These are phyloP conservation scores for Euwallacea fornicatus DNA, from an alignment of 1,140 invertebrate species.

Conservation along the genomic window DNA sequence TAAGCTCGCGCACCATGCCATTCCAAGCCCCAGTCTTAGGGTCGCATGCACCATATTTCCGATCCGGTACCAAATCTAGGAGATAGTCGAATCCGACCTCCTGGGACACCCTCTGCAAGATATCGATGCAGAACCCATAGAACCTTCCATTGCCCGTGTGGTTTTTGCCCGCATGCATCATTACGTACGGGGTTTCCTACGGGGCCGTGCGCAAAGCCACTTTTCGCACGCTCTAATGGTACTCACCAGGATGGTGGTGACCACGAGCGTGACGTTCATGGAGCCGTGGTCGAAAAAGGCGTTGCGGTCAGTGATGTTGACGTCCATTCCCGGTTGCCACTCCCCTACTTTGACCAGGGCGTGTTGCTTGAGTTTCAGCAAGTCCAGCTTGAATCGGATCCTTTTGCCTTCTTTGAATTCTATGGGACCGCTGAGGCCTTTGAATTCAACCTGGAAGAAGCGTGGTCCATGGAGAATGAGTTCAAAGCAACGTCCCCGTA, in stretches of 20 bases:
- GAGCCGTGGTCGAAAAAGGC: constrained; percentile 81
- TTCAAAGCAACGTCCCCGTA: not conserved
- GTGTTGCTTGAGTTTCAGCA: constrained; percentile 76
- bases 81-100: constrained; percentile 75
- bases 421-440: constrained; percentile 75
- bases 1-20: constrained; percentile 79
- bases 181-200: constrained; percentile 72
- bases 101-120: constrained; percentile 65
- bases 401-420: constrained; percentile 77
- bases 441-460: constrained; percentile 66
- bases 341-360: constrained; percentile 78
- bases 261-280: constrained; percentile 84
- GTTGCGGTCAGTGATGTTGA: constrained; percentile 80
- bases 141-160: constrained; percentile 70
- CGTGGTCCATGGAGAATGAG: not conserved
- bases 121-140: constrained; percentile 80
- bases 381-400: constrained; percentile 72
- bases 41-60: constrained; percentile 74
- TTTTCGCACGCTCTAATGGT: not conserved
- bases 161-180: constrained; percentile 66
- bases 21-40: constrained; percentile 76
- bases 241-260: constrained; percentile 85
- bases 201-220: not conserved
- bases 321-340: constrained; percentile 73
- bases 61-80: constrained; percentile 73